Evolutionary conservation across 2,888 invertebrate species (phyloP).

Genomic region (Ellobium chinense): DNA sequence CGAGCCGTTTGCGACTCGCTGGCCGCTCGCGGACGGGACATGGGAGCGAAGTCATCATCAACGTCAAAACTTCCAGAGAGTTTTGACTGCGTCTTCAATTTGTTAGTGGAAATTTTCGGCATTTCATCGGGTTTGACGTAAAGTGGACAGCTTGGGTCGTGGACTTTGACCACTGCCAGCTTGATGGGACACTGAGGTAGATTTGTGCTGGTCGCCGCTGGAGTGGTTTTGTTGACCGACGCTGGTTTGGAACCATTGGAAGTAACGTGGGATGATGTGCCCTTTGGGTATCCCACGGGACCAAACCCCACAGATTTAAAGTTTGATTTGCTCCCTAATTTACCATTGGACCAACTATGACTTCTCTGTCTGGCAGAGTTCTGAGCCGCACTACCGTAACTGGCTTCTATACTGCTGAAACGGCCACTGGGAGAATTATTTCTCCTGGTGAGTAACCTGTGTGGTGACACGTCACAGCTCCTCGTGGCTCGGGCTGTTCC

Average conservation of each 20-base stretch:
- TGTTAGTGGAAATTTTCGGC: not conserved
- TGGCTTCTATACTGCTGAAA: not conserved
- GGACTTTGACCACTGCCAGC: not conserved
- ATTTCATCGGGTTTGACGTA: not conserved
- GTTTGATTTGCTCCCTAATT: not conserved
- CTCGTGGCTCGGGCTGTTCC: not conserved
- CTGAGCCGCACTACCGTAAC: not conserved
- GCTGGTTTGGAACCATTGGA: not conserved
- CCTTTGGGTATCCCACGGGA: not conserved
- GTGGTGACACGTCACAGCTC: conserved; percentile 29
- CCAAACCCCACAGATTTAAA: not conserved
- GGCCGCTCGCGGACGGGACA: conserved; percentile 18
- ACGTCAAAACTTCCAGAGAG: not conserved
- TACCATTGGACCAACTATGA: conserved; percentile 43
- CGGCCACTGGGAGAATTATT: conserved; percentile 9
- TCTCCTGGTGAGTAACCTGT: conserved; percentile 32
- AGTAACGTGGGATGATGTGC: not conserved
- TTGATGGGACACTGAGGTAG: not conserved
- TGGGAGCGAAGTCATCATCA: conserved; percentile 1
- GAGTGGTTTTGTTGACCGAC: not conserved
- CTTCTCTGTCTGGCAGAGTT: conserved; percentile 12
- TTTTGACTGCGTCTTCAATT: not conserved
- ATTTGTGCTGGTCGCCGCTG: not conserved
- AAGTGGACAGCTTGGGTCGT: not conserved
- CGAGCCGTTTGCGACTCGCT: conserved; percentile 41